Conservation (phyloP, 2,113 vertebrate genomes). For the Echinops telfairi region DNA sequence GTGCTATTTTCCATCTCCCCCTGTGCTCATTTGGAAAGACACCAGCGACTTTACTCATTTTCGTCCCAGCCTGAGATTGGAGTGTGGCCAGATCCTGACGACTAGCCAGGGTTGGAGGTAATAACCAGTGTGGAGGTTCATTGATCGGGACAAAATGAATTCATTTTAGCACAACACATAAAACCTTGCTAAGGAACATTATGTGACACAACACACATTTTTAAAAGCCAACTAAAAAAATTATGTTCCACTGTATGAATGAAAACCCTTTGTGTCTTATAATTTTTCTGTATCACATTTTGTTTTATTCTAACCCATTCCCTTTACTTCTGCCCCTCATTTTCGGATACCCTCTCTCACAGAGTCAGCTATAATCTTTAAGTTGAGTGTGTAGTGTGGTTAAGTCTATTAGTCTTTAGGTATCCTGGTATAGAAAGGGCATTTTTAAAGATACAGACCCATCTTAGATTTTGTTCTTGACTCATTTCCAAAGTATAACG, state of each 20-base stretch:
- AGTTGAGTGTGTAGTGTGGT: constrained; percentile 46
- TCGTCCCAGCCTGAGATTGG: constrained; percentile 71
- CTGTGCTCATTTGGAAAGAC: constrained; percentile 64
- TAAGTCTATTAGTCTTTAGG: neutral
- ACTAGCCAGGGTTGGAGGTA: constrained; percentile 78
- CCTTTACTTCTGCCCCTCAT: constrained; percentile 42
- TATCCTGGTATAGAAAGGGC: neutral
- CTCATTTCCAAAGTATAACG: constrained; percentile 7
- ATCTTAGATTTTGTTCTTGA: constrained; percentile 48
- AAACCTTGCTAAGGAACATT: constrained; percentile 74
- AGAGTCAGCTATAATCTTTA: constrained; percentile 36
- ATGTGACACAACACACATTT: constrained; percentile 64
- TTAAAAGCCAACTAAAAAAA: constrained; percentile 76
- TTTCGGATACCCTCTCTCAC: constrained; percentile 17
- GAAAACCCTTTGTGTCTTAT: constrained; percentile 69
- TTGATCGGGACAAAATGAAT: constrained; percentile 85
- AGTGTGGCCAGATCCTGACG: constrained; percentile 78
- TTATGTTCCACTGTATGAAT: constrained; percentile 78
- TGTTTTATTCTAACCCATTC: constrained; percentile 77
- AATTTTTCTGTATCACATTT: constrained; percentile 70
- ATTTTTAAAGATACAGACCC: neutral
- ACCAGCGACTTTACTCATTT: constrained; percentile 60
- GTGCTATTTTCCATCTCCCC: constrained; percentile 83
- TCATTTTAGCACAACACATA: constrained; percentile 80
- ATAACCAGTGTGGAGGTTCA: constrained; percentile 78